Percentiles rank a stretch among this genome's conserved stretches.
Evolutionary conservation across 2,888 invertebrate species (phyloP).

Genomic region (Ennomos fuscantarius): DNA sequence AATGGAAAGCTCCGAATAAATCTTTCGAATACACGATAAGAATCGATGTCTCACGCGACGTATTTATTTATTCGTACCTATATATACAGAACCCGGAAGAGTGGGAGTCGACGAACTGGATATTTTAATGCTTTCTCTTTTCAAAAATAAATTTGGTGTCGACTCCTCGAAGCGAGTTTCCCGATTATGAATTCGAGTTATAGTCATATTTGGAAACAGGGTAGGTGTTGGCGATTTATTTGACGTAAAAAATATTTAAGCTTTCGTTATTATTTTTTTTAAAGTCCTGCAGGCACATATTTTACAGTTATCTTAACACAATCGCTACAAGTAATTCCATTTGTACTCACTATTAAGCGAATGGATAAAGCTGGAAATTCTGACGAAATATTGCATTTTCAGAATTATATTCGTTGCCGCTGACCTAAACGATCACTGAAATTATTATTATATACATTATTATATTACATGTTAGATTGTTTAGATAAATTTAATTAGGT

Average conservation of each 20-base stretch:
- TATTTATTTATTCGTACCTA: slow-evolving; percentile 72
- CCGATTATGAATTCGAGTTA: slow-evolving; percentile 33
- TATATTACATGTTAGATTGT: background rate
- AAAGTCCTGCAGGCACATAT: slow-evolving; percentile 19
- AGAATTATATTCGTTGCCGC: background rate
- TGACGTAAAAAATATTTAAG: slow-evolving; percentile 23
- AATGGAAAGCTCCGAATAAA: slow-evolving; percentile 78
- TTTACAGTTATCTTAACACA: slow-evolving; percentile 21
- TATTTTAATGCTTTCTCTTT: slow-evolving; percentile 60
- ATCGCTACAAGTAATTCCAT: slow-evolving; percentile 23
- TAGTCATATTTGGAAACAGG: slow-evolving; percentile 31
- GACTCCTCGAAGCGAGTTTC: slow-evolving; percentile 29
- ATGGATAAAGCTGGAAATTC: slow-evolving; percentile 1
- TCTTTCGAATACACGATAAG: slow-evolving; percentile 80
- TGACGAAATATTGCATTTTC: slow-evolving; percentile 10
- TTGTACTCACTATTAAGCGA: slow-evolving; percentile 11
- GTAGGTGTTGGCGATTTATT: slow-evolving; percentile 30
- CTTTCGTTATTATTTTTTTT: slow-evolving; percentile 24
- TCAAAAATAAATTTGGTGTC: slow-evolving; percentile 43
- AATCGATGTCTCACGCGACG: slow-evolving; percentile 82
- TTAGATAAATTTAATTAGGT: slow-evolving; percentile 11
- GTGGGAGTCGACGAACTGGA: slow-evolving; percentile 60
- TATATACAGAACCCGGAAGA: slow-evolving; percentile 72
- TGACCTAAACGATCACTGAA: background rate
- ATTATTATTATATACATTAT: too few species aligned